These are phyloP conservation scores for Amblyjoppa fuscipennis DNA, from an alignment of 2,888 invertebrate genomes.

Conservation along the genomic window DNA sequence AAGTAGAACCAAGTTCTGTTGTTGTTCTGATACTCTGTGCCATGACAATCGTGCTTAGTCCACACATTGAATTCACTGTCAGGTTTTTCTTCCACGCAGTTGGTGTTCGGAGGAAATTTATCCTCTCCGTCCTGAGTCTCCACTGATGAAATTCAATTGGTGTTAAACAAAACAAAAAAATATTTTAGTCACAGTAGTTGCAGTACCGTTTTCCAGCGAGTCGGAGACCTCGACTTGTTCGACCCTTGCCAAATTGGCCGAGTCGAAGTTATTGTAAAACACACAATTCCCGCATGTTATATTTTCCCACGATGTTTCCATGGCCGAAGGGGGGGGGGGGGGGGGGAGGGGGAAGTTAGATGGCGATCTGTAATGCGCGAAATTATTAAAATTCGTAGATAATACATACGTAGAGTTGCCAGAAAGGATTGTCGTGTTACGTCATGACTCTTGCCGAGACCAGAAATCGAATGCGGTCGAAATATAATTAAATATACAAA, in stretches of 20 bases:
- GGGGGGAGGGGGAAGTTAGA: conserved; percentile 69
- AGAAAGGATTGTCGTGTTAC: not conserved
- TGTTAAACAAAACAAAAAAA: conserved; percentile 77
- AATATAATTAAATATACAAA: not conserved
- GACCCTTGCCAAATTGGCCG: conserved; percentile 94
- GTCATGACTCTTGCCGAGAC: not conserved
- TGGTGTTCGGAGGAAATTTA: conserved; percentile 49
- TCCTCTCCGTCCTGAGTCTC: conserved; percentile 66
- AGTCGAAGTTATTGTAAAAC: conserved; percentile 96
- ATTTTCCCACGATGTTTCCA: conserved; percentile 84
- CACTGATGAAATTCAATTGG: conserved; percentile 60
- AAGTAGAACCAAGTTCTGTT: conserved; percentile 98
- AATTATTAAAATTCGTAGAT: not conserved
- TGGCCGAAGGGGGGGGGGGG: conserved; percentile 72
- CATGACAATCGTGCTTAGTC: conserved; percentile 95
- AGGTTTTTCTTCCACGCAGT: conserved; percentile 85
- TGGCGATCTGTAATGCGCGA: conserved; percentile 78
- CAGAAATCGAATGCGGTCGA: not conserved
- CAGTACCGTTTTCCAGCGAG: conserved; percentile 79
- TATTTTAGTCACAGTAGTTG: conserved; percentile 45
- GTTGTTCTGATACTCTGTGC: conserved; percentile 94
- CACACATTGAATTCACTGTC: conserved; percentile 95
- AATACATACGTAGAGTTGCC: not conserved
- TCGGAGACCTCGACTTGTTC: conserved; percentile 88
- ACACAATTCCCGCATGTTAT: conserved; percentile 91